Evolutionary conservation across 1,140 invertebrate genomes (phyloP).

Genomic region (Rhizoglyphus robini): DNA sequence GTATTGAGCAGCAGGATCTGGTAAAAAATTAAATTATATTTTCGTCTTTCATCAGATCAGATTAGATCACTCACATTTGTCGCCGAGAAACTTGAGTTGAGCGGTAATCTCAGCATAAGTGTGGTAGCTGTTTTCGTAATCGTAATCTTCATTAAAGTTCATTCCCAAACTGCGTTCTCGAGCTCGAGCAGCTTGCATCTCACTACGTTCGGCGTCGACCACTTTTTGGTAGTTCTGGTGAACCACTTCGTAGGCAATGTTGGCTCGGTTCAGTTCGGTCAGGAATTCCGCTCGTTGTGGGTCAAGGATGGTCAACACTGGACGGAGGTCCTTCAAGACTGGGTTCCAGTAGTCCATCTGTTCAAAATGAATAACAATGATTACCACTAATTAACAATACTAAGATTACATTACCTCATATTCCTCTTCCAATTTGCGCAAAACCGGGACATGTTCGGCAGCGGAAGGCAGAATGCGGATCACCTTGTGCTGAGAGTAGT

Average conservation of each 20-base stretch:
- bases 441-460: background rate
- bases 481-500: constrained; percentile 10
- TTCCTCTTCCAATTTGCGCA: constrained; percentile 6
- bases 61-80: too few relatives aligned
- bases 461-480: constrained; percentile 5
- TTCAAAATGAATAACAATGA: too few relatives aligned
- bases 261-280: background rate
- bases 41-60: too few relatives aligned
- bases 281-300: background rate
- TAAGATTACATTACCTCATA: too few relatives aligned
- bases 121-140: constrained; percentile 18
- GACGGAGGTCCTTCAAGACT: constrained; percentile 13
- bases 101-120: constrained; percentile 15
- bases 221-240: constrained; percentile 15
- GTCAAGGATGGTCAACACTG: constrained; percentile 17
- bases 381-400: too few relatives aligned
- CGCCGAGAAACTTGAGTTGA: constrained; percentile 11
- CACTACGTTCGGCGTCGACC: constrained; percentile 9
- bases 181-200: too few relatives aligned
- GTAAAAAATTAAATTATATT: background rate
- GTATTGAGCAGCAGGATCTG: background rate
- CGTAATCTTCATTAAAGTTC: constrained; percentile 12
- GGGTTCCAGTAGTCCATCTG: constrained; percentile 21
- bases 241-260: constrained; percentile 12
- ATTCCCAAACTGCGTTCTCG: background rate